Base-by-base conservation (phyloP, 2,113 vertebrate genomes). In the Ammodytes dubius region DNA sequence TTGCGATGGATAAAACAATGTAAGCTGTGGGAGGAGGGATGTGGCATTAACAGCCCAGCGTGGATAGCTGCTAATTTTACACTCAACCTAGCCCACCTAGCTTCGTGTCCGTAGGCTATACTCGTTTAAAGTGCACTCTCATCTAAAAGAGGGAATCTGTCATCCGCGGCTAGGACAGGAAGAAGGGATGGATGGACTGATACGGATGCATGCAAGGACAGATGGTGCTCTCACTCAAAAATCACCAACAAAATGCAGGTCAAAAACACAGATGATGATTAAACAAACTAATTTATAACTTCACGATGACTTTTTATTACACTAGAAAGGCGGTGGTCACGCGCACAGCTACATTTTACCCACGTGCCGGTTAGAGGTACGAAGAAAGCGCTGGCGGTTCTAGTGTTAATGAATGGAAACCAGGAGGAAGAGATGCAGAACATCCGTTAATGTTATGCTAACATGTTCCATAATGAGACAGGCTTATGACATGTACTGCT, bases 31-130 rank as follows among this genome's bases (percentile, higher is more conserved):
- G 79, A 68, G 81, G 81, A 87, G 46, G 70, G 82, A 90, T 69
- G 82, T 82, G 86, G 68, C 82, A 83, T 85, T 85, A 82, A 84
- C 57, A 63, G 52, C 63, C 77, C 73, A 68, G 70, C 40, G 12
- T 79, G 77, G 70, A 79, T 66, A 74, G 71, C 61, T 74, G 77
- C 85, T 77, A 78, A 90, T 88, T 92, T 86, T 84, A 85, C 64
- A 70, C 86, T 77, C 65, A 70, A 76, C 84, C 79, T 56, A 58
- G 74, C 78, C 76, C 75, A 63, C 79, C 75, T 63, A 64, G 81
- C 73, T 72, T 76, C 43, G 46, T 86, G 82, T 82, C 65, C 70
- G 46, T 27, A 27, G 27, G 27, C 27, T 27, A 27, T 65, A 37
- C 64, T 77, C 15, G 27, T 87, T 76, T 84, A 81, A 82, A 81